A percentile compares a stretch with the other conserved stretches of the same genome.
These are phyloP conservation scores for Tiliacea aurago DNA, from an alignment of 2,888 invertebrate genomes.

Conservation along the genomic window DNA sequence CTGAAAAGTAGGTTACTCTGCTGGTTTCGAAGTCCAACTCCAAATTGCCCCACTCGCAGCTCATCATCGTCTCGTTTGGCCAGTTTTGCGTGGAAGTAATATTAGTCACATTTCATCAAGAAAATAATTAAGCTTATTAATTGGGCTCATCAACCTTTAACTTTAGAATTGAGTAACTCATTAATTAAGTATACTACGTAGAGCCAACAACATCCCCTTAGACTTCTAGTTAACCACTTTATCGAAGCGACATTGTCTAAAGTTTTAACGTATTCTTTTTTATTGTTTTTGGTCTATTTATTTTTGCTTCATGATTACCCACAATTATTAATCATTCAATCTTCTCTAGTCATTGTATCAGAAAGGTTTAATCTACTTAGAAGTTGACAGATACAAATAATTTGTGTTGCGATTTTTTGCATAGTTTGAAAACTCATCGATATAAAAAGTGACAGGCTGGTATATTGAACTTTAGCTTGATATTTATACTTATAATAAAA, in stretches of 20 bases:
- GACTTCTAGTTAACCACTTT: background rate
- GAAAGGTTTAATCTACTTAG: conserved; percentile 6
- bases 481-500: too few species aligned
- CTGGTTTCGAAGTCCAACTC: background rate
- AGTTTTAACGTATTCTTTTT: background rate
- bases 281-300: background rate
- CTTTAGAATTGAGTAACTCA: conserved; percentile 1
- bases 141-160: background rate
- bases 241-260: background rate
- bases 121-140: background rate
- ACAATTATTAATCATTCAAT: conserved; percentile 7
- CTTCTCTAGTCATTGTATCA: background rate
- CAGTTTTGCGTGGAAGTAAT: background rate
- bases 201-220: background rate
- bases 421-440: background rate
- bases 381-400: conserved; percentile 7
- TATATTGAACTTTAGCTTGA: conserved; percentile 14
- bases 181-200: background rate
- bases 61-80: background rate
- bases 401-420: conserved; percentile 8
- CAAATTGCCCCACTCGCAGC: background rate
- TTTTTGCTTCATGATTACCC: background rate
- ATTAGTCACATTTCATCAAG: conserved; percentile 3
- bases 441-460: conserved; percentile 17
- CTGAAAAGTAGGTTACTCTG: background rate